Evolutionary conservation across 2,888 invertebrate genomes (phyloP).

Genomic region (Escarpia spicata): DNA sequence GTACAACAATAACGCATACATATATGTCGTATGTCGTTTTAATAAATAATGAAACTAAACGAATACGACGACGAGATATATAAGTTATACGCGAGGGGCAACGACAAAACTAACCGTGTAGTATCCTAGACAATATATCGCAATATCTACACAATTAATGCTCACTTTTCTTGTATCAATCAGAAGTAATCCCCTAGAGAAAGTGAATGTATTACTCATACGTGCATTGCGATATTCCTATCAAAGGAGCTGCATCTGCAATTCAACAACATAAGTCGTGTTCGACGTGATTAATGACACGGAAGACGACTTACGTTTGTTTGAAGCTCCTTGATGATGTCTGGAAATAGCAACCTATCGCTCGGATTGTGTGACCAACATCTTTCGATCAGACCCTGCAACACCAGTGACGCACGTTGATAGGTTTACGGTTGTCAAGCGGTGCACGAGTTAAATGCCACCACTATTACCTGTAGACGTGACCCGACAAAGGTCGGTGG

Average conservation of each 20-base stretch:
- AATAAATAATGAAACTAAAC: neutral
- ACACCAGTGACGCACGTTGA: conserved; percentile 13
- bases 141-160: neutral
- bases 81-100: neutral
- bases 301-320: conserved; percentile 49
- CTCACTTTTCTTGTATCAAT: neutral
- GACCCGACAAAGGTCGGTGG: neutral
- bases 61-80: neutral
- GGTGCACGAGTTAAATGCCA: neutral
- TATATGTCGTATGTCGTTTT: neutral
- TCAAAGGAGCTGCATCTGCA: neutral
- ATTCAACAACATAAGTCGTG: neutral
- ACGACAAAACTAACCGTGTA: neutral
- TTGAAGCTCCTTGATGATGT: conserved; percentile 59
- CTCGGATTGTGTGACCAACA: conserved; percentile 60
- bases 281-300: neutral
- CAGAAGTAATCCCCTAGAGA: neutral
- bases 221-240: neutral
- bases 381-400: conserved; percentile 57
- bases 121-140: neutral
- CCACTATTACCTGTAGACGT: neutral
- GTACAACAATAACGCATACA: neutral
- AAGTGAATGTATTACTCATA: neutral
- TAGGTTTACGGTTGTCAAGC: neutral
- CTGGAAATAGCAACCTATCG: conserved; percentile 57